Percentiles rank a stretch among this genome's conserved stretches.
These are phyloP conservation scores for Tetraodon nigroviridis DNA, from an alignment of 2,113 vertebrate genomes.

Conservation along the genomic window DNA sequence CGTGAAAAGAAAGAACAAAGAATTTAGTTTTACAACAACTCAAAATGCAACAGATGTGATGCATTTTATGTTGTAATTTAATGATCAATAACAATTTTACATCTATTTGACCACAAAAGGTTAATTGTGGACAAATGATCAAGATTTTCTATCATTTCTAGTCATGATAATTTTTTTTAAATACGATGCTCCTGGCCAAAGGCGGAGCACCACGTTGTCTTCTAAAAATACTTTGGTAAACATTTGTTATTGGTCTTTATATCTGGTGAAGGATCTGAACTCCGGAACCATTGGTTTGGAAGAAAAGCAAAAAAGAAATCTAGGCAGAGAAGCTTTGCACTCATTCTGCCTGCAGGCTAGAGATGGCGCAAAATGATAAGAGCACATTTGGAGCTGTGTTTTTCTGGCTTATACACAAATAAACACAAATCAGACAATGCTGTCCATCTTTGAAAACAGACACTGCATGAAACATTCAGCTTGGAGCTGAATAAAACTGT, in stretches of 20 bases:
- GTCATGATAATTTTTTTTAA: constrained; percentile 26
- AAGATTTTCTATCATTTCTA: constrained; percentile 24
- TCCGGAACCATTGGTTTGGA: constrained; percentile 38
- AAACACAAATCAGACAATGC: constrained; percentile 31
- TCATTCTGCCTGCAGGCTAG: constrained; percentile 44
- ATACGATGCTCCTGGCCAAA: constrained; percentile 39
- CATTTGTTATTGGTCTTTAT: constrained; percentile 43
- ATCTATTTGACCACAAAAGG: too few species aligned
- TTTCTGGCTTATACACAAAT: constrained; percentile 45
- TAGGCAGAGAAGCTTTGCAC: not conserved
- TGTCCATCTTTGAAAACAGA: constrained; percentile 8
- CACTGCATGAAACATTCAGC: not conserved
- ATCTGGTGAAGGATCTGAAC: constrained; percentile 40
- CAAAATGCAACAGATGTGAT: too few species aligned
- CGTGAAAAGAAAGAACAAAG: too few species aligned
- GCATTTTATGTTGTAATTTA: not conserved
- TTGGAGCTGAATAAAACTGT: not conserved
- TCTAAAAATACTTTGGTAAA: constrained; percentile 56
- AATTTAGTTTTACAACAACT: too few species aligned
- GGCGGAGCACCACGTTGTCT: constrained; percentile 53
- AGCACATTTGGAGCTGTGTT: constrained; percentile 35
- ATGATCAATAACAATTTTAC: not conserved
- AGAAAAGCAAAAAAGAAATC: not conserved
- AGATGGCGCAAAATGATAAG: constrained; percentile 29
- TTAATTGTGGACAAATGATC: too few species aligned